Percentiles rank a stretch among this genome's conserved stretches.
phyloP scores from a whole-genome alignment of 1,140 invertebrate genomes.

The Drosophila nannoptera region DNA sequence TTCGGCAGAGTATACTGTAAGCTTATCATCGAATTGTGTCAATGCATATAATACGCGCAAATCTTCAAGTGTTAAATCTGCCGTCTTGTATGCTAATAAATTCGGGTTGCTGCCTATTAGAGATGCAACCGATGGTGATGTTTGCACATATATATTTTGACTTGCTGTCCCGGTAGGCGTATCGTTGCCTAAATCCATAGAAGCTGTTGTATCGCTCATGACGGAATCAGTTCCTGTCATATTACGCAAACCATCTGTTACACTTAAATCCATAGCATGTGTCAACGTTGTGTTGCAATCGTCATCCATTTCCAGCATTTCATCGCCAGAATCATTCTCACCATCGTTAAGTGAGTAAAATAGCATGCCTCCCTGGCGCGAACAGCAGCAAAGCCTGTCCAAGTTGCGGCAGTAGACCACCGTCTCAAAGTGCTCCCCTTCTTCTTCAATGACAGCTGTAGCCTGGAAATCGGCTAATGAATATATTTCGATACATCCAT shows the following conservation, averaged over 20 bases:
- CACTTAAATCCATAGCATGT: constrained; percentile 57
- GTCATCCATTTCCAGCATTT: constrained; percentile 84
- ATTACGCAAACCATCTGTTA: constrained; percentile 53
- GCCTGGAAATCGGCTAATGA: constrained; percentile 83
- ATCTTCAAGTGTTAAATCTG: constrained; percentile 80
- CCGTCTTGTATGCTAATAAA: constrained; percentile 81
- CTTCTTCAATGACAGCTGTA: constrained; percentile 83
- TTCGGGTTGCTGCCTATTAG: constrained; percentile 55
- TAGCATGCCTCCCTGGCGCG: constrained; percentile 87
- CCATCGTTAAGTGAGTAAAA: constrained; percentile 88
- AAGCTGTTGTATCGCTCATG: constrained; percentile 3
- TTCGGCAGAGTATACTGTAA: constrained; percentile 88
- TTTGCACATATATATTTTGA: constrained; percentile 49
- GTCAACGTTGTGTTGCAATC: constrained; percentile 78
- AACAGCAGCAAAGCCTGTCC: constrained; percentile 90
- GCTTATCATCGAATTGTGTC: constrained; percentile 82
- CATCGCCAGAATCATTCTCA: constrained; percentile 85
- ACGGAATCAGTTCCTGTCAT: constrained; percentile 9
- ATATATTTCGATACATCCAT: constrained; percentile 85
- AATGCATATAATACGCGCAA: constrained; percentile 83
- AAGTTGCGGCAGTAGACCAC: constrained; percentile 89
- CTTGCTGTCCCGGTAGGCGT: constrained; percentile 5
- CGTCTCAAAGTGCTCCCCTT: constrained; percentile 86
- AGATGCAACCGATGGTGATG: constrained; percentile 54
- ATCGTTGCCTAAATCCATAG: constrained; percentile 52